Conservation (phyloP, 1,140 invertebrate species). For the Neodiprion lecontei region DNA sequence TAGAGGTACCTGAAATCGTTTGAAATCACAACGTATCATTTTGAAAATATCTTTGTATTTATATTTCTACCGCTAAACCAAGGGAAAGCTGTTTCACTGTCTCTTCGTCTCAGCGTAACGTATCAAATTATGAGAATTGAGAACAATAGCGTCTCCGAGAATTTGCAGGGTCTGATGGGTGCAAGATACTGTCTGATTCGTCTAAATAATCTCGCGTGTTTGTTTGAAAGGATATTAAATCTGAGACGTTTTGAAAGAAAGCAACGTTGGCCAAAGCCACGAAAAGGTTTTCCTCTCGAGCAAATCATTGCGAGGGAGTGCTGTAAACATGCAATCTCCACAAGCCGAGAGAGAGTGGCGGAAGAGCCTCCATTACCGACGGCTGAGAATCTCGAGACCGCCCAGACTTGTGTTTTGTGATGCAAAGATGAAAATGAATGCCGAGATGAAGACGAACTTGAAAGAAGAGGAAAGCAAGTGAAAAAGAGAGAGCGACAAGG, state of each 20-base stretch:
- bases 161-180: too few relatives aligned
- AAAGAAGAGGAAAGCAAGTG: conserved; percentile 29
- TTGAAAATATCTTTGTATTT: too few relatives aligned
- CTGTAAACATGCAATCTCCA: neutral
- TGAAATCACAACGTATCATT: too few relatives aligned
- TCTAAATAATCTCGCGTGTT: too few relatives aligned
- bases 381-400: conserved; percentile 43
- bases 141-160: too few relatives aligned
- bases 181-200: too few relatives aligned
- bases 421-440: conserved; percentile 44
- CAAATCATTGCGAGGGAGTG: conserved; percentile 38
- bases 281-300: conserved; percentile 47
- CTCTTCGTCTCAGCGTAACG: too few relatives aligned
- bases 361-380: conserved; percentile 52
- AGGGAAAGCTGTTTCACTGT: too few relatives aligned
- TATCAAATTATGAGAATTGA: too few relatives aligned
- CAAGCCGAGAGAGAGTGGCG: neutral
- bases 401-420: conserved; percentile 36
- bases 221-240: too few relatives aligned
- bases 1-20: too few relatives aligned
- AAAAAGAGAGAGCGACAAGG: conserved; percentile 26
- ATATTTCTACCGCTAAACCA: too few relatives aligned
- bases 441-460: conserved; percentile 27
- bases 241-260: neutral
- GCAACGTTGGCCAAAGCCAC: neutral